A percentile compares a stretch with the other conserved stretches of the same genome.
phyloP scores from a whole-genome alignment of 2,888 invertebrate species.

The Tridacna gigas region DNA sequence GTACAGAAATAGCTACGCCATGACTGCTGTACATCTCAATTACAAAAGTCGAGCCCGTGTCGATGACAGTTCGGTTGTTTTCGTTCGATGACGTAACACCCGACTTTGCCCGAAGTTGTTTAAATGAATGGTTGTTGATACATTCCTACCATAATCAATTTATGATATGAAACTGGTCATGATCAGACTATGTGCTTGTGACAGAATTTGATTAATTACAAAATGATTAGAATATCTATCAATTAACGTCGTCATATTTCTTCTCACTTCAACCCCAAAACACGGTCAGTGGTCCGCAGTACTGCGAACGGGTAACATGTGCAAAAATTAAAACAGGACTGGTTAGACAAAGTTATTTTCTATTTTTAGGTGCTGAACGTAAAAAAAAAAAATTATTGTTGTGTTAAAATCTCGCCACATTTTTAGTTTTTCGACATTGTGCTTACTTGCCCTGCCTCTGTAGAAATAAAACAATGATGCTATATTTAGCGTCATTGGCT shows the following conservation, averaged over 20 bases:
- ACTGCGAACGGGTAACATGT: constrained; percentile 5
- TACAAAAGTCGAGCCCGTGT: not conserved
- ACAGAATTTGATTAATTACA: constrained; percentile 6
- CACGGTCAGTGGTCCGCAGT: not conserved
- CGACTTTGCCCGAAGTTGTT: not conserved
- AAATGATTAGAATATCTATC: constrained; percentile 8
- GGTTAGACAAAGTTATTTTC: too few relatives aligned
- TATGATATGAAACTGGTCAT: constrained; percentile 8
- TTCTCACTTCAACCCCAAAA: not conserved
- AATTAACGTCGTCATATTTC: not conserved
- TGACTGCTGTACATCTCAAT: constrained; percentile 5
- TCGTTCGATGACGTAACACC: not conserved
- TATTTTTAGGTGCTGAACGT: too few relatives aligned
- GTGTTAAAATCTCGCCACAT: too few relatives aligned
- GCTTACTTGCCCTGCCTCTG: too few relatives aligned
- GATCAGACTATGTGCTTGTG: constrained; percentile 6
- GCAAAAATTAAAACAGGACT: too few relatives aligned
- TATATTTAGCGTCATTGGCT: not conserved
- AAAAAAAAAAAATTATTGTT: too few relatives aligned
- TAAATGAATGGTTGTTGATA: constrained; percentile 6
- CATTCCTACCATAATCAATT: constrained; percentile 8
- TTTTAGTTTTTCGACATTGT: too few relatives aligned
- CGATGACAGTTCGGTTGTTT: constrained; percentile 11
- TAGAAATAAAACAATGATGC: not conserved
- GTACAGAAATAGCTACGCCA: not conserved